Conservation (phyloP, 2,888 invertebrate species). For the Mantis religiosa region DNA sequence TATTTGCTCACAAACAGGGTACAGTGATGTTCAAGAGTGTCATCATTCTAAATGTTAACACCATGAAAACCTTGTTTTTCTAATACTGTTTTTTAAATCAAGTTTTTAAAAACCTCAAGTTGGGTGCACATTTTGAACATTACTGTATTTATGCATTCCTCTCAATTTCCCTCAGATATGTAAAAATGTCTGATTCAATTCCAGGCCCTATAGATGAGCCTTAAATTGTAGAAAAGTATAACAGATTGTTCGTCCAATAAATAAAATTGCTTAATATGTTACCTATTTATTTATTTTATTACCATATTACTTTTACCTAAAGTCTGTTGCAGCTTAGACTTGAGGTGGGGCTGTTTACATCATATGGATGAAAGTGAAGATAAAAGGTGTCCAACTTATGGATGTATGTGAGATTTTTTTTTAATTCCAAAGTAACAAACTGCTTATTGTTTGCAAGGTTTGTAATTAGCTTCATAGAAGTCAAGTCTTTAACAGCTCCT, state of each 20-base stretch:
- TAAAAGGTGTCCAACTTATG: no score
- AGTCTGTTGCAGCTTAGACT: no score
- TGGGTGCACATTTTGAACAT: neutral
- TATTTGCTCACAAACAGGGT: neutral
- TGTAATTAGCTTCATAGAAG: no score
- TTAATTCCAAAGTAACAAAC: no score
- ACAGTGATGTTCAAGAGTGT: neutral
- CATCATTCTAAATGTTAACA: neutral
- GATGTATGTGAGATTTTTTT: no score
- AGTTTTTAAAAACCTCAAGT: no score
- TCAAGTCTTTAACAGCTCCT: no score
- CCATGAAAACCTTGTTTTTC: no score
- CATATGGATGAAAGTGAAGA: no score
- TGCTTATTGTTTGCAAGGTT: no score
- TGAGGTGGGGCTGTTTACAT: no score
- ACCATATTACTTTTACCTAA: neutral
- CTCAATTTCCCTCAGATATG: neutral
- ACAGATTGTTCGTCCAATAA: conserved; percentile 5
- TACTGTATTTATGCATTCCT: neutral
- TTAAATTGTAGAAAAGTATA: neutral
- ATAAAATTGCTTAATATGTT: conserved; percentile 5
- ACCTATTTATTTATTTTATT: neutral
- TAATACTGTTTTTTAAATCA: no score
- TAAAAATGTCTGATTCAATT: neutral
- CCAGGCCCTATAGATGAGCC: neutral